Evolutionary conservation across 1,140 invertebrate genomes (phyloP), one percentile per base, ranked within the genome.

Genomic region (Drosophila ercepeae): DNA sequence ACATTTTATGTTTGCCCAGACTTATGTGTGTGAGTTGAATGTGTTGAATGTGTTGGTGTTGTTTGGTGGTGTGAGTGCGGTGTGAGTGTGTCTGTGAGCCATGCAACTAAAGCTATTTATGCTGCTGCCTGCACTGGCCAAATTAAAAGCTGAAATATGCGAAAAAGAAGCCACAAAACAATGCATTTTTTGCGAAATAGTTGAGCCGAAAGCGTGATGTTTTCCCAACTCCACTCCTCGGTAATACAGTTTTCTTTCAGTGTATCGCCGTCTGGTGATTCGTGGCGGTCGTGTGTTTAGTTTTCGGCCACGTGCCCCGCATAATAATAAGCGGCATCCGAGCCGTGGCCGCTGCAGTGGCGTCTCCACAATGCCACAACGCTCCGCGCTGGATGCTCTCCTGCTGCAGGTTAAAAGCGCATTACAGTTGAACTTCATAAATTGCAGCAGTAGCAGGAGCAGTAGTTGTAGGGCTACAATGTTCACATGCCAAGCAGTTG

Each of bases 391-490:
- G 39, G 36, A 29, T 59, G 67, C 65, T 71, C 65, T 71, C 45
- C 53, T 51, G 79, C 79, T 84, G 71, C 79, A 84, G 79, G 79
- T 84, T 84, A 84, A 84, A 84, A 84, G 79, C 79, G 79, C 79
- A 84, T 84, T 84, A 84, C 75, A 74, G 79, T 61, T 78, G 75
- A 83, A 83, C 78, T 83, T 83, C 78, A 83, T 83, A 83, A 83
- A 83, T 83, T 83, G 78, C 78, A 64, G 64, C 7, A 55, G 51
- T 19, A 59, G 53, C 51, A 46, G 73, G 23, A 36, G 39, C 27
- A 42, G 51, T 34, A 44, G 34, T 32, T 34, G 64, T 51, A 57
- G 59, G 50, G 29, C 58, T 75, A 75, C 76, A 79, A 53, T 75
- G 69, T 67, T 50, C 76, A 67, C 78, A 82, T 82, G 78, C 78